Base-by-base conservation (phyloP, 2,113 vertebrate genomes). In the Abramis brama region DNA sequence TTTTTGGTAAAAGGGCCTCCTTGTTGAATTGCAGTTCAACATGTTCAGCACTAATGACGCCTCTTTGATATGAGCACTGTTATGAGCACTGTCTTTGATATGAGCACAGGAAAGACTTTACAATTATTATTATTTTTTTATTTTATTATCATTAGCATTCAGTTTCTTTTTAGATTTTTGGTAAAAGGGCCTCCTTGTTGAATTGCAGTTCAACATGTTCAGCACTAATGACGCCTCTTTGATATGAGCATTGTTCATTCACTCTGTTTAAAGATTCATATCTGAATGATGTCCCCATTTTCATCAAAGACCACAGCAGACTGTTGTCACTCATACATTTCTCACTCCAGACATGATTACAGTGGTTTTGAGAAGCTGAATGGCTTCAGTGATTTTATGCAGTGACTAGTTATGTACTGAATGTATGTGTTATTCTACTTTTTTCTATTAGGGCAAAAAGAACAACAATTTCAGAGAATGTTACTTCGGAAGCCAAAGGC, bases 381-480 rank as follows among this genome's bases (percentile, higher is more conserved):
- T 62, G 57, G 55, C 39, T 62, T 79, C 23, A 19, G 13, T 47
- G n/a, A 50, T 62, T 82, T 52, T 33, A 11, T 23, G 15, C 27
- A 33, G 27, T 50, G 62, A 9, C 43, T 68, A 52, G 39, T 43
- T 43, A 43, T 43, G 43, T 43, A 33, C 43, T 52, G 80, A 82
- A 68, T 82, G 2, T 84, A 74, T 87, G 25, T 75, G 30, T 64
- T 71, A 19, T 52, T 59, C 70, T 59, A 2, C 39, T 47, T 79
- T 79, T 10, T 23, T 3, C 83, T 92, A 88, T 47, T 57, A 99
- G 98, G 98, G 98, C 79, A 99, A 98, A 91, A 96, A 97, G 91
- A 99, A 97, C 95, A 97, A 95, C 84, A 94, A 96, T 88, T 99
- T 99, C 95, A 96, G 96, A 95, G 96, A 99, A 93, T 99, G 96